These are phyloP conservation scores for Sebastes reedi DNA, from an alignment of 2,797 vertebrate species.

Conservation along the genomic window DNA sequence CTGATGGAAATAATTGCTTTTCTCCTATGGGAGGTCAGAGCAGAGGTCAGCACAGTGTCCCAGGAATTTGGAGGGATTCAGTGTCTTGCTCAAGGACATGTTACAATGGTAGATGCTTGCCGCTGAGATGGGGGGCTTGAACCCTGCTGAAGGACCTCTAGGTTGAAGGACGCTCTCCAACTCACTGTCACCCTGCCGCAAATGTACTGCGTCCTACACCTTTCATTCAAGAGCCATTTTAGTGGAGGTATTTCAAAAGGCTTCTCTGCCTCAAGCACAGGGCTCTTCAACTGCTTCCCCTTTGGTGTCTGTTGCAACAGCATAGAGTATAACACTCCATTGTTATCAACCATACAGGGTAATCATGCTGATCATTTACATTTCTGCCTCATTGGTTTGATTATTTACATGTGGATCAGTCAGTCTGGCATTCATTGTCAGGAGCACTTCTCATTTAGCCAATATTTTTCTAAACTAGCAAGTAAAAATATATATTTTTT, in stretches of 20 bases:
- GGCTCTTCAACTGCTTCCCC: conserved; percentile 8
- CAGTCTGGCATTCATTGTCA: background rate
- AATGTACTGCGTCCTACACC: background rate
- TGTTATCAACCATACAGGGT: background rate
- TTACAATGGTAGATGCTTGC: conserved; percentile 9
- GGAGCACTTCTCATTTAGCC: background rate
- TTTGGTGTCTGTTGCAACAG: conserved; percentile 4
- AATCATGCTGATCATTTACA: background rate
- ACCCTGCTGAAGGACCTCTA: conserved; percentile 15
- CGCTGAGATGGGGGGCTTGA: conserved; percentile 28
- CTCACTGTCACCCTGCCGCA: conserved; percentile 8
- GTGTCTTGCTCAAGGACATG: conserved; percentile 22
- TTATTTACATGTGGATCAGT: background rate
- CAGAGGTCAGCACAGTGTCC: conserved; percentile 7
- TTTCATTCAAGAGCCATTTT: conserved; percentile 26
- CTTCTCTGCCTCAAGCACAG: conserved; percentile 7
- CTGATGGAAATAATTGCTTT: conserved; percentile 8
- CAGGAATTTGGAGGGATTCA: conserved; percentile 2
- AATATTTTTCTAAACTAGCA: background rate
- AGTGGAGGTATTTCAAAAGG: conserved; percentile 11
- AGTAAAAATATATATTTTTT: background rate
- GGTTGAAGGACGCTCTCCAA: conserved; percentile 12
- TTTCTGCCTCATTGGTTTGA: background rate
- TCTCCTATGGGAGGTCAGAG: background rate
- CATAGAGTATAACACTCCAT: background rate